Evolutionary conservation across 2,113 vertebrate genomes (phyloP).

Genomic region (Oreochromis spilurus): DNA sequence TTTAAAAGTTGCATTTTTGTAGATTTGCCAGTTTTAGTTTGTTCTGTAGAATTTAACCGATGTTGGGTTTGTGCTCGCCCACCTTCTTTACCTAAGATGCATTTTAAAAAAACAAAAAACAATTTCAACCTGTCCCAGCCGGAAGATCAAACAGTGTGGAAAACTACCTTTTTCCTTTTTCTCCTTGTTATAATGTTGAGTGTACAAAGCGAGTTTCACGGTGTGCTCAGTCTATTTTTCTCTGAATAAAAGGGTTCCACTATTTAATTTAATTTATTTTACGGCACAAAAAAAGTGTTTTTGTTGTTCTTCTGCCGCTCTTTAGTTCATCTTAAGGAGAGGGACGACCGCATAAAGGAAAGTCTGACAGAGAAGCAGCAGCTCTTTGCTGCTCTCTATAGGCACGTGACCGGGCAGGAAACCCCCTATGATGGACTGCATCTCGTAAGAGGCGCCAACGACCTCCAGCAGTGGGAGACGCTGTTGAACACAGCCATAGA

Average conservation of each 20-base stretch:
- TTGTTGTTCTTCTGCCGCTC: not conserved
- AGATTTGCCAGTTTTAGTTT: not conserved
- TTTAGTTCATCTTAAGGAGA: conserved; percentile 76
- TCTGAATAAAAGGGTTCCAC: not conserved
- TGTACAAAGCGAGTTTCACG: not conserved
- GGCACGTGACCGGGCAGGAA: conserved; percentile 69
- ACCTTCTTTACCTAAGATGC: not conserved
- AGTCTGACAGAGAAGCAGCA: conserved; percentile 83
- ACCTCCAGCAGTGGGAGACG: conserved; percentile 78
- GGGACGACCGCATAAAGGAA: conserved; percentile 76
- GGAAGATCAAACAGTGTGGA: not conserved
- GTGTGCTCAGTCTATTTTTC: not conserved
- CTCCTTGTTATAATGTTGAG: not conserved
- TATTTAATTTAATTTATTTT: not conserved
- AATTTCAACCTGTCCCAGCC: not conserved
- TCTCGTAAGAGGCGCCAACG: conserved; percentile 66
- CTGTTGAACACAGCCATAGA: conserved; percentile 77
- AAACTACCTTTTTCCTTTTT: not conserved
- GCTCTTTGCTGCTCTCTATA: conserved; percentile 76
- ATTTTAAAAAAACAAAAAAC: no score
- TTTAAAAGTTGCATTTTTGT: not conserved
- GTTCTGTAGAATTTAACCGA: not conserved
- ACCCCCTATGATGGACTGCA: conserved; percentile 51
- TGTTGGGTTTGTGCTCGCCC: not conserved
- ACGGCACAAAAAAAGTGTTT: not conserved